Evolutionary conservation across 92 coral and sea anemone species (phyloP).

Genomic region (Palythoa heliodiscus): DNA sequence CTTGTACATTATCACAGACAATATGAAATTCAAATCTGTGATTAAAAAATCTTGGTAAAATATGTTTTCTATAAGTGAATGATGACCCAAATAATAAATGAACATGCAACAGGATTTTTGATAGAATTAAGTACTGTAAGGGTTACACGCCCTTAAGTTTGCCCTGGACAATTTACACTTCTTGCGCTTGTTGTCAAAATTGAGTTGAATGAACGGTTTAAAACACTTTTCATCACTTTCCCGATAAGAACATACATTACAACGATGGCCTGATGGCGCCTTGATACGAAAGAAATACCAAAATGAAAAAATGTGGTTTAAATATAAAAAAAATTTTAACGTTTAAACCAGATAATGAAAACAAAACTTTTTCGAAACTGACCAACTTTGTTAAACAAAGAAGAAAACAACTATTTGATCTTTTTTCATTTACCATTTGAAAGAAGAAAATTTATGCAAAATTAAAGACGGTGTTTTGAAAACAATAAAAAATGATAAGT

Average conservation of each 20-base stretch:
- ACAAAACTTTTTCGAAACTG: neutral
- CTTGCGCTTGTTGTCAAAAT: neutral
- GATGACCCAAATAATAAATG: no score
- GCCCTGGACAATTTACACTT: neutral
- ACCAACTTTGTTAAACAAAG: neutral
- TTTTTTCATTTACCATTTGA: neutral
- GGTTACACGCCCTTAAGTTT: neutral
- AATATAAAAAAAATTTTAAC: neutral
- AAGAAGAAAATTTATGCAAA: neutral
- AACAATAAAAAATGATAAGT: neutral
- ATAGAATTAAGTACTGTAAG: neutral
- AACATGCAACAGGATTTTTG: no score
- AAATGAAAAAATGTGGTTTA: neutral
- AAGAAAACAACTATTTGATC: neutral
- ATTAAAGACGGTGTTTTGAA: neutral
- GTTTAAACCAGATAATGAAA: neutral
- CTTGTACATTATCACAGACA: neutral
- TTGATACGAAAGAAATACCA: neutral
- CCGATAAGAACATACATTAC: neutral
- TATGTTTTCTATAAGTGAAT: no score
- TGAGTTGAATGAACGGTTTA: neutral
- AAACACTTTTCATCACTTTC: neutral
- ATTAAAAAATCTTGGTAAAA: no score
- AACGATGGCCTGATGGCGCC: slow-evolving; percentile 11
- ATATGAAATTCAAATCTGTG: neutral